Evolutionary conservation across 2,888 invertebrate genomes (phyloP).

Genomic region (Microctonus brassicae): DNA sequence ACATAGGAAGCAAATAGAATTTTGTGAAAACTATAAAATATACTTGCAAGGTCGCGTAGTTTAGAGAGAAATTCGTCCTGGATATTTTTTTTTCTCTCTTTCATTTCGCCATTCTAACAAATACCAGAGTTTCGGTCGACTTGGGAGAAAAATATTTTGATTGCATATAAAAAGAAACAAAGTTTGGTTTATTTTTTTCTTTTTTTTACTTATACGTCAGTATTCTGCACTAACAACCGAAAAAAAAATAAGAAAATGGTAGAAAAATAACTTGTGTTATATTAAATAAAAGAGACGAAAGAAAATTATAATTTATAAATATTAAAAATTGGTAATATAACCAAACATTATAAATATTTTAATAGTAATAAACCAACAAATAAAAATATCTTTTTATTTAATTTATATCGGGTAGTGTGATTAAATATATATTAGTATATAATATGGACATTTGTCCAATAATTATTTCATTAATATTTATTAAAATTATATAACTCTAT

Average conservation of each 20-base stretch:
- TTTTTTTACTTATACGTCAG: background rate
- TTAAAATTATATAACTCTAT: too few relatives aligned
- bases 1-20: background rate
- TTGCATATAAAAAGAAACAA: background rate
- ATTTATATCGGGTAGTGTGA: background rate
- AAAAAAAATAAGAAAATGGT: background rate
- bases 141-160: background rate
- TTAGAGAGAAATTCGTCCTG: background rate
- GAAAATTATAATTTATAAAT: background rate
- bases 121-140: background rate
- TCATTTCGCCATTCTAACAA: background rate
- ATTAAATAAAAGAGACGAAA: too few relatives aligned
- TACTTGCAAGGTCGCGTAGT: background rate
- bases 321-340: background rate
- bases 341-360: background rate
- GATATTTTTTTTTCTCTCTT: background rate
- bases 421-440: background rate
- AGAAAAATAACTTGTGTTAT: too few relatives aligned
- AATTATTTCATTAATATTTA: too few relatives aligned
- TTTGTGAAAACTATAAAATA: background rate
- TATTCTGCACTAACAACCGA: background rate
- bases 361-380: background rate
- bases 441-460: too few relatives aligned
- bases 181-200: too few relatives aligned
- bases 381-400: background rate